phyloP scores from a whole-genome alignment of 1,140 invertebrate genomes.

The Cydia splendana region DNA sequence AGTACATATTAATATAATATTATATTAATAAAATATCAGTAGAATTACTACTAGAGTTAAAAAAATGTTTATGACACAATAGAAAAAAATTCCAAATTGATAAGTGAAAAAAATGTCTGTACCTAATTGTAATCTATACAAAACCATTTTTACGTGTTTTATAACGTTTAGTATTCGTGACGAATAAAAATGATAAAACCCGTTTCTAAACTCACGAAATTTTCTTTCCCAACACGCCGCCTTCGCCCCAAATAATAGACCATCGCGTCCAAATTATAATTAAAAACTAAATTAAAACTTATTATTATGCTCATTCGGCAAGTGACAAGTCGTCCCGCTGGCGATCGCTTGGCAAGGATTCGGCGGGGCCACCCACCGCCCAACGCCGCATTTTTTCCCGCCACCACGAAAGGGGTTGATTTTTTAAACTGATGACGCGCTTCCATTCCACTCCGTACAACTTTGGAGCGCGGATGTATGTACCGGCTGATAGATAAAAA shows the following conservation, averaged over 20 bases:
- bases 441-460: slow-evolving; percentile 80
- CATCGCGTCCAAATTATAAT: slow-evolving; percentile 41
- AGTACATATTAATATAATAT: too few species aligned
- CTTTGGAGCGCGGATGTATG: slow-evolving; percentile 74
- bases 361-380: slow-evolving; percentile 57
- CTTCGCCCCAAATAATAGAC: not conserved
- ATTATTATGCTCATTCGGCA: slow-evolving; percentile 78
- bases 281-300: slow-evolving; percentile 73
- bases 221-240: slow-evolving; percentile 1
- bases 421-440: slow-evolving; percentile 82
- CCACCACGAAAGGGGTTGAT: slow-evolving; percentile 79
- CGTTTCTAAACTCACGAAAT: not conserved
- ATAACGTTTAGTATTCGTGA: not conserved
- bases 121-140: too few species aligned
- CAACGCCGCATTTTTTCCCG: slow-evolving; percentile 68
- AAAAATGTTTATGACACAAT: too few species aligned
- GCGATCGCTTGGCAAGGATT: slow-evolving; percentile 77
- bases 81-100: too few species aligned
- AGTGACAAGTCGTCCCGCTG: slow-evolving; percentile 74
- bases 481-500: slow-evolving; percentile 73
- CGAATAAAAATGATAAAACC: not conserved
- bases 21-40: too few species aligned
- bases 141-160: too few species aligned
- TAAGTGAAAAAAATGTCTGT: too few species aligned
- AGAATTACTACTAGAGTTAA: too few species aligned